These are phyloP conservation scores for Acrocephalus scirpaceus DNA, from an alignment of 2,797 vertebrate species.

Conservation along the genomic window DNA sequence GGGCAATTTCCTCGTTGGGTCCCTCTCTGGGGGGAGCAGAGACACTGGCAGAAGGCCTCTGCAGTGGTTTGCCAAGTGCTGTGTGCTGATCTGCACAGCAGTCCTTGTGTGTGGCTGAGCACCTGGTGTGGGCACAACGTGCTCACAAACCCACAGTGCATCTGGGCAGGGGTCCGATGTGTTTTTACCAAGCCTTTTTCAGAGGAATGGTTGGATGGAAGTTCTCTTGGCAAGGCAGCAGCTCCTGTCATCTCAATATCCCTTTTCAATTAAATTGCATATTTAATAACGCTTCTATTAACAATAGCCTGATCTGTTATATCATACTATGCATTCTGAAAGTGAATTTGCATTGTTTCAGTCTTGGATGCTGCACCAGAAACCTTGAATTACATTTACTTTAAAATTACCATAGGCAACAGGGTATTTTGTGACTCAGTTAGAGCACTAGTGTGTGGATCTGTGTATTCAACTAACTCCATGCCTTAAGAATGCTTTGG, in stretches of 20 bases:
- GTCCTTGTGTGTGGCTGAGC: background rate
- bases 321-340: background rate
- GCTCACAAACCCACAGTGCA: background rate
- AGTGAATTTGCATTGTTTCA: background rate
- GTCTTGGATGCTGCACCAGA: background rate
- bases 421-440: background rate
- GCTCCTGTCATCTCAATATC: background rate
- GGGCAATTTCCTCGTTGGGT: fast-evolving
- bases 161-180: background rate
- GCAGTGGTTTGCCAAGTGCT: background rate
- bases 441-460: background rate
- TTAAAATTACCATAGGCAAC: background rate
- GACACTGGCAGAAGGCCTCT: background rate
- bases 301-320: background rate
- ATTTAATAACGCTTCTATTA: background rate
- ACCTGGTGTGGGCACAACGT: fast-evolving
- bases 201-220: background rate
- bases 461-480: background rate
- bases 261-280: background rate
- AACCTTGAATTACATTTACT: background rate
- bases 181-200: background rate
- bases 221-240: background rate
- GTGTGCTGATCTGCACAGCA: background rate
- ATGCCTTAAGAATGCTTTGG: background rate
- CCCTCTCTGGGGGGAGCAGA: background rate